Percentiles rank a stretch among this genome's conserved stretches.
Conservation (phyloP, 2,888 invertebrate species). For the Cephonodes hylas region DNA sequence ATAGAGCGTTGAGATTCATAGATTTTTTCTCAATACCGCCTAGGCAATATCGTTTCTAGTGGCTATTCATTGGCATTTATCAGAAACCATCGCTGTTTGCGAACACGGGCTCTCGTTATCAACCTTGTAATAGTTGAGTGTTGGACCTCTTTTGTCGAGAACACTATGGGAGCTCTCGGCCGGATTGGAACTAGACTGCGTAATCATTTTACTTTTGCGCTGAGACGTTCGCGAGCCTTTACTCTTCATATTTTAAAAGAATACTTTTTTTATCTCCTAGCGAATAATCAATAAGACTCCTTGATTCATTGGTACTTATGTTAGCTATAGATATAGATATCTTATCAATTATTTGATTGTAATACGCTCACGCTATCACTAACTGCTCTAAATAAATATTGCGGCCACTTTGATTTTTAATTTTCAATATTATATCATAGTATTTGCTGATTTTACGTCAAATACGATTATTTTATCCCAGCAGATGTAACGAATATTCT, state of each 20-base stretch:
- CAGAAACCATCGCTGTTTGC: constrained; percentile 33
- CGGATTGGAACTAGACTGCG: not conserved
- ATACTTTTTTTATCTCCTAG: not conserved
- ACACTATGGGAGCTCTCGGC: constrained; percentile 30
- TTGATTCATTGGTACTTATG: too few relatives aligned
- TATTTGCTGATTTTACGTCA: too few relatives aligned
- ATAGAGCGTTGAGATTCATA: not conserved
- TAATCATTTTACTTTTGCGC: not conserved
- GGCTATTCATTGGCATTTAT: not conserved
- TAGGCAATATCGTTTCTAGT: not conserved
- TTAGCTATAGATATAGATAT: too few relatives aligned
- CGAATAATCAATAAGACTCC: too few relatives aligned
- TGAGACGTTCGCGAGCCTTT: not conserved
- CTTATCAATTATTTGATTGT: too few relatives aligned
- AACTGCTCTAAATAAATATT: too few relatives aligned
- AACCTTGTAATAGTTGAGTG: constrained; percentile 32
- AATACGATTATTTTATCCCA: too few relatives aligned
- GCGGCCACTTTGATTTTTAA: too few relatives aligned
- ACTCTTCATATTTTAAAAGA: not conserved
- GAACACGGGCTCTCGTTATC: constrained; percentile 44
- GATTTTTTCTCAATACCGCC: constrained; percentile 1
- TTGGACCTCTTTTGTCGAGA: constrained; percentile 34
- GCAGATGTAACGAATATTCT: too few relatives aligned
- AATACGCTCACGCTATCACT: too few relatives aligned
- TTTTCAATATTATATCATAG: too few relatives aligned